Evolutionary conservation across 2,888 invertebrate species (phyloP), one percentile per base, ranked within the genome.

Genomic region (Amphimallon solstitiale): DNA sequence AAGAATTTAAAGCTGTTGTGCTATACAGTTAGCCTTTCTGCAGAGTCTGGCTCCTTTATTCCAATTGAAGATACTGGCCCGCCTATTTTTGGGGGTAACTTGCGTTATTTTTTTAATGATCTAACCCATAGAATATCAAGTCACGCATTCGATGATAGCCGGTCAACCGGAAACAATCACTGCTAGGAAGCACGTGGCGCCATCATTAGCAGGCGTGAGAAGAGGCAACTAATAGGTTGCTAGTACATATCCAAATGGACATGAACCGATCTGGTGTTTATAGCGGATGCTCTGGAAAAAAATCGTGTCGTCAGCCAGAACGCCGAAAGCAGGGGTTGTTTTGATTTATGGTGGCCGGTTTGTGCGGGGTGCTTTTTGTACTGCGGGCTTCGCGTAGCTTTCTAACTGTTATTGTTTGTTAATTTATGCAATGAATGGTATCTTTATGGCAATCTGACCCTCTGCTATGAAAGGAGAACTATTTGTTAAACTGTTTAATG

Each of bases 121-220:
- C 15, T 40, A 45, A 46, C 52, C 56, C 54, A 64, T 56, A 43
- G 43, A 64, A 54, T 45, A 46, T 56, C 45, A 48, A 65, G 65
- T 65, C 60, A 65, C 65, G 60, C 76, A 74, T 76, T 75, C 75
- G 70, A 66, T 71, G 69, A 65, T 73, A 76, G 75, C 73, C 77
- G 79, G 75, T 78, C 78, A 77, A 73, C 76, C 77, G 79, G 79
- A 79, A 80, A 79, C 75, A 80, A 79, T 80, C 73, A 43, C 48
- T 43, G 66, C 66, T 60, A 46, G 71, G 68, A 63, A 70, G 73
- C 81, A 80, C 81, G 81, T 80, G 81, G 76, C 80, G 75, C 75
- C 76, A 78, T 81, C 81, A 81, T 81, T 81, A 81, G 74, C 79
- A 79, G 81, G 81, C 81, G 81, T 80, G 81, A 80, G 80, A 79